These are phyloP conservation scores for Drosophila santomea DNA, from an alignment of 1,140 invertebrate species.

Conservation along the genomic window DNA sequence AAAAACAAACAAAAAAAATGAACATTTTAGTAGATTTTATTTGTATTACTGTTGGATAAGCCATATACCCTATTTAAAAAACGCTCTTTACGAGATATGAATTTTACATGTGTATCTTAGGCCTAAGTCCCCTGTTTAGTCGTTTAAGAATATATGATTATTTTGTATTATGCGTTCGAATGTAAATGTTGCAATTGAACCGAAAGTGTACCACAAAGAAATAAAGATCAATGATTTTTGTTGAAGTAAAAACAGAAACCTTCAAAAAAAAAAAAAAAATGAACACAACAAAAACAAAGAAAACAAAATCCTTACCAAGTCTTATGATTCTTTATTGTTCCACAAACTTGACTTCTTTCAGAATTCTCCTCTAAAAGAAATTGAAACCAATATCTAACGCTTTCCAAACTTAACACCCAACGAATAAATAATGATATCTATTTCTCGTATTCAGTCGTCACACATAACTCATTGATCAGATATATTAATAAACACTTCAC, in stretches of 20 bases:
- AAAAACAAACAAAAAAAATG: slow-evolving; percentile 22
- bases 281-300: slow-evolving; percentile 55
- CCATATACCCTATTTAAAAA: slow-evolving; percentile 68
- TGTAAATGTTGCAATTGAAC: slow-evolving; percentile 81
- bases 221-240: slow-evolving; percentile 84
- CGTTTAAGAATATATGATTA: slow-evolving; percentile 58
- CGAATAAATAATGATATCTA: slow-evolving; percentile 25
- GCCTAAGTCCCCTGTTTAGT: slow-evolving; percentile 68
- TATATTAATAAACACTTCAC: slow-evolving; percentile 66
- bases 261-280: slow-evolving; percentile 40
- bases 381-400: slow-evolving; percentile 62
- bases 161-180: slow-evolving; percentile 77
- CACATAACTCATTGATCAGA: slow-evolving; percentile 79
- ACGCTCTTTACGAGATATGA: slow-evolving; percentile 64
- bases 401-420: slow-evolving; percentile 56
- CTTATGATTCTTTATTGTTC: slow-evolving; percentile 58
- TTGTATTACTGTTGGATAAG: slow-evolving; percentile 78
- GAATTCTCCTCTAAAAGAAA: slow-evolving; percentile 27
- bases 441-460: slow-evolving; percentile 54
- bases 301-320: slow-evolving; percentile 59
- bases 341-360: slow-evolving; percentile 30
- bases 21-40: slow-evolving; percentile 61
- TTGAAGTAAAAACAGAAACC: slow-evolving; percentile 68
- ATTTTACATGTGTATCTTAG: slow-evolving; percentile 79
- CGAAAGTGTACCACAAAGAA: slow-evolving; percentile 73